Evolutionary conservation across 2,113 vertebrate genomes (phyloP), one percentile per base, ranked within the genome.

Genomic region (Cyanocitta stelleri): DNA sequence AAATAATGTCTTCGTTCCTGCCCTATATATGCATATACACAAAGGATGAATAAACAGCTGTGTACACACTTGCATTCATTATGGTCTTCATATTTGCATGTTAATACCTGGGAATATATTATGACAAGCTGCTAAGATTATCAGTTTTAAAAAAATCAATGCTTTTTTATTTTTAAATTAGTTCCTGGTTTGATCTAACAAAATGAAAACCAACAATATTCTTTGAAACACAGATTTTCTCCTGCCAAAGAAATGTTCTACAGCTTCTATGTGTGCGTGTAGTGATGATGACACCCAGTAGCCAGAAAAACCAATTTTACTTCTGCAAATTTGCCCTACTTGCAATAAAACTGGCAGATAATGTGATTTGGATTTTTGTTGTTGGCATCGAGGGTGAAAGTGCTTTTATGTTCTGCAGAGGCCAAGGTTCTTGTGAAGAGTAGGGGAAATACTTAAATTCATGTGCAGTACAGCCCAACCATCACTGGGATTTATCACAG

Each of bases 401-500:
- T 82, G 68, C 52, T 95, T 96, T 90, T 79, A 32, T 0, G 0
- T 92, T 82, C 43, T 79, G 48, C 16, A 80, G 75, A 75, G 73
- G 48, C 79, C 64, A 86, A 90, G 58, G 16, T 85, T 94, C 76
- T 49, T 87, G 23, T 87, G 82, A 92, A 75, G 69, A 95, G 74
- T 68, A 72, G 56, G 32, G 35, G 35, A 87, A 96, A 87, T 89
- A 64, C 93, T 92, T 85, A 67, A 79, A 93, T 93, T 92, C 89
- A 62, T 86, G 73, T 89, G 52, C 49, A 75, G 56, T 84, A 64
- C 52, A 73, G 54, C 69, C 51, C 41, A 85, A 18, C 68, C 9
- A 7, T 92, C 90, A 83, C 4, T 71, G 48, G 82, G 81, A 94
- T 96, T 96, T 97, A 93, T 93, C 93, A 89, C 90, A 93, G 73